Percentiles rank a stretch among this genome's conserved stretches.
These are phyloP conservation scores for Drosophila biarmipes DNA, from an alignment of 1,140 invertebrate genomes.

Conservation along the genomic window DNA sequence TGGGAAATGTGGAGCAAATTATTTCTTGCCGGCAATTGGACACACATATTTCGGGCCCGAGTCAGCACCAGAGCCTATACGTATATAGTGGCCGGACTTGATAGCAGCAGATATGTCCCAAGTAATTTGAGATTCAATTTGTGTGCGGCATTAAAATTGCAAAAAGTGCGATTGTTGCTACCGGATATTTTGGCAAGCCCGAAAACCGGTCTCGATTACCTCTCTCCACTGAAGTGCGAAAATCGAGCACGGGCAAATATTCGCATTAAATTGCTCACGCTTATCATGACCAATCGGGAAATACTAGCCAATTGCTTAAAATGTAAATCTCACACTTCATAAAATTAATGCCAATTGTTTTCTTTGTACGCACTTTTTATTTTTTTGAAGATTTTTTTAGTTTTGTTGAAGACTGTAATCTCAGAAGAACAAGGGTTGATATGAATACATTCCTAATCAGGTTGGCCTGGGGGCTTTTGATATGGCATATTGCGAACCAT, in stretches of 20 bases:
- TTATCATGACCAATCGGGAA: conserved; percentile 57
- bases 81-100: conserved; percentile 45
- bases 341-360: conserved; percentile 43
- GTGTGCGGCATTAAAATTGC: conserved; percentile 77
- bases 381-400: conserved; percentile 7
- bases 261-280: conserved; percentile 38
- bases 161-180: conserved; percentile 72
- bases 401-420: conserved; percentile 28
- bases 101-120: conserved; percentile 51
- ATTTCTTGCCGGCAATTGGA: conserved; percentile 63
- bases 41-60: conserved; percentile 53
- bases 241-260: conserved; percentile 20
- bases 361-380: conserved; percentile 25
- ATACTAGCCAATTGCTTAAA: conserved; percentile 33
- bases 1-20: conserved; percentile 77
- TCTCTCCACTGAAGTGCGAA: conserved; percentile 28
- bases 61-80: conserved; percentile 35
- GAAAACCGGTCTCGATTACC: conserved; percentile 40
- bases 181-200: conserved; percentile 72
- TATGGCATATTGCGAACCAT: conserved; percentile 23
- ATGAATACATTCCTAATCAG: conserved; percentile 22
- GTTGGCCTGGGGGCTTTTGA: not conserved
- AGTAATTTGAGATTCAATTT: conserved; percentile 73
- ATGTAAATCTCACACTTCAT: conserved; percentile 43
- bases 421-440: conserved; percentile 16